Evolutionary conservation across 2,888 invertebrate genomes (phyloP).

Genomic region (Agrotis ipsilon): DNA sequence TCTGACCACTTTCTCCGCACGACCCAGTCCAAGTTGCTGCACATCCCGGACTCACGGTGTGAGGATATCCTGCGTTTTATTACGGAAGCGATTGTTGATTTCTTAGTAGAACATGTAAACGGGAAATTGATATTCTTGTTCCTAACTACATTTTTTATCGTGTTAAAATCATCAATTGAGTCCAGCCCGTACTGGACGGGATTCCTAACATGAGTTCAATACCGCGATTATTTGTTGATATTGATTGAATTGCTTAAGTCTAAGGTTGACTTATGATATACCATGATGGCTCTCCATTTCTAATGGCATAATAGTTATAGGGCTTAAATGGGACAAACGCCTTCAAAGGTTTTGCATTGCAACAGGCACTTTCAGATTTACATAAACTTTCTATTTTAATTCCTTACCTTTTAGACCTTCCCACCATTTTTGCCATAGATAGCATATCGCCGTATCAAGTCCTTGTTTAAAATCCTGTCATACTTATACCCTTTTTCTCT

Average conservation of each 20-base stretch:
- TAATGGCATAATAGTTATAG: too few species aligned
- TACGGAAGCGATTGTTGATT: constrained; percentile 34
- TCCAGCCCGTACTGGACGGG: too few species aligned
- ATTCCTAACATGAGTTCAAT: background rate
- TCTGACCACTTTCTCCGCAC: constrained; percentile 46
- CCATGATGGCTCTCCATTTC: too few species aligned
- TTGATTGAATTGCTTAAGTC: background rate
- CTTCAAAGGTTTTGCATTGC: too few species aligned
- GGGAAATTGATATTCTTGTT: background rate
- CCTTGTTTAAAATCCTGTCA: background rate
- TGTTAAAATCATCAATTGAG: too few species aligned
- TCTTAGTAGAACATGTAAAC: constrained; percentile 13
- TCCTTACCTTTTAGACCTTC: background rate
- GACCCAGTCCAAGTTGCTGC: background rate
- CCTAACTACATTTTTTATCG: too few species aligned
- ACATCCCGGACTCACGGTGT: background rate
- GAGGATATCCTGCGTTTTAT: constrained; percentile 27
- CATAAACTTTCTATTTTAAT: too few species aligned
- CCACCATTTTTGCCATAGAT: too few species aligned
- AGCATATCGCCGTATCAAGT: too few species aligned
- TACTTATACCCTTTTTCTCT: constrained; percentile 22
- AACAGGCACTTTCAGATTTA: too few species aligned
- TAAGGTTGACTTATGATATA: too few species aligned
- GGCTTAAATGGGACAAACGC: too few species aligned
- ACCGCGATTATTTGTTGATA: background rate